Percentiles rank a stretch among this genome's conserved stretches.
Conservation (phyloP, 2,113 vertebrate species). For the Hirundichthys speculiger region DNA sequence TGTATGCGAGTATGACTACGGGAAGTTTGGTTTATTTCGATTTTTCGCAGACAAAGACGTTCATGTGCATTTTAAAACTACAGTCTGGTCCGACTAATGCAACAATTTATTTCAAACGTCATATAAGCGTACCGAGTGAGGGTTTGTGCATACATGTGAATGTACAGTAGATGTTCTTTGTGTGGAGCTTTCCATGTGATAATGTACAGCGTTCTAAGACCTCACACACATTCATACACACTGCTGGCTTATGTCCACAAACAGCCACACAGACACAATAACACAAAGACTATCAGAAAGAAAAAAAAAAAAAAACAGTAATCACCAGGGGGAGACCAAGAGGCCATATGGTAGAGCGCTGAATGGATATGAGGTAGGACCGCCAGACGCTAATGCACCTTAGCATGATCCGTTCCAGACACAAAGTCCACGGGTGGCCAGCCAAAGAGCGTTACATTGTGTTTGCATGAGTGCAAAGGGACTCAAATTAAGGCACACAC, state of each 20-base stretch:
- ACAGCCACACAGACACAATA: conserved; percentile 55
- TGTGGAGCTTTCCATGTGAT: conserved; percentile 33
- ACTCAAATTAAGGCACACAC: conserved; percentile 21
- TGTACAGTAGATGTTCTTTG: conserved; percentile 16
- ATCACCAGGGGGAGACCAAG: conserved; percentile 43
- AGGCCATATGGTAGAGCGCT: conserved; percentile 53
- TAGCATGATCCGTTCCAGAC: conserved; percentile 67
- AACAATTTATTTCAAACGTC: too few species aligned
- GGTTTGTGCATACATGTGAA: conserved; percentile 44
- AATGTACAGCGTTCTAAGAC: conserved; percentile 56
- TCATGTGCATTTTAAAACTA: too few species aligned
- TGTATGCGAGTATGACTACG: too few species aligned
- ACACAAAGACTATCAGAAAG: conserved; percentile 63
- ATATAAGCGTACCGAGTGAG: background rate
- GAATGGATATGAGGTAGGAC: conserved; percentile 21
- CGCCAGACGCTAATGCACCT: conserved; percentile 51
- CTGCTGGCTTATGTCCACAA: conserved; percentile 5
- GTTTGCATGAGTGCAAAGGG: conserved; percentile 34
- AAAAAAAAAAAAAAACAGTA: too few species aligned
- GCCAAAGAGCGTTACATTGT: conserved; percentile 15
- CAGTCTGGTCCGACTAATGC: too few species aligned
- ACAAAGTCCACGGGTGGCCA: conserved; percentile 51
- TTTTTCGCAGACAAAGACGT: too few species aligned
- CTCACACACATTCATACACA: conserved; percentile 55
- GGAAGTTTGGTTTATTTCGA: too few species aligned